phyloP scores from a whole-genome alignment of 2,113 vertebrate genomes.

The Glareola pratincola region DNA sequence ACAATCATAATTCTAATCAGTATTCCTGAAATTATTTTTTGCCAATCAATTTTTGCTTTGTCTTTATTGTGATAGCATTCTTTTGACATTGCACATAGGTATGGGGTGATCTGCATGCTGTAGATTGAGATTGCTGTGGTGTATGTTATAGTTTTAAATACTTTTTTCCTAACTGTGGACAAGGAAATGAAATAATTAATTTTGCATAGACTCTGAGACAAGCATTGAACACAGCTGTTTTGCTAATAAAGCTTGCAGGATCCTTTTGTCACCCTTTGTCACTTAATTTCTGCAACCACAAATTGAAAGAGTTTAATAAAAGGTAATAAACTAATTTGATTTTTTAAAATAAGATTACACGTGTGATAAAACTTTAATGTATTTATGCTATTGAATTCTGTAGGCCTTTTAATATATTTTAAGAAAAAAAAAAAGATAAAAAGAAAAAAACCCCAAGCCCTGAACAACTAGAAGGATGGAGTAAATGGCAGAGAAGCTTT shows the following conservation, averaged over 20 bases:
- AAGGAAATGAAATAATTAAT: conserved; percentile 2
- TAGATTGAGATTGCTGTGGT: neutral
- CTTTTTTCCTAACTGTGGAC: neutral
- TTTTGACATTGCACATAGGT: neutral
- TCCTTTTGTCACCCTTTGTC: neutral
- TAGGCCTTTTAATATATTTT: neutral
- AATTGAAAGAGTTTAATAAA: neutral
- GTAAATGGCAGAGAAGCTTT: neutral
- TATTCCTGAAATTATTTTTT: neutral
- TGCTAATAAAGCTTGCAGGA: neutral
- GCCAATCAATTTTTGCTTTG: neutral
- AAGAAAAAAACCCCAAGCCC: neutral
- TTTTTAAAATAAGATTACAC: neutral
- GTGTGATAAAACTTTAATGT: neutral
- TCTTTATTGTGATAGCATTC: neutral
- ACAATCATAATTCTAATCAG: neutral
- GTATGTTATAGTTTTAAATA: neutral
- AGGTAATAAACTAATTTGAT: neutral
- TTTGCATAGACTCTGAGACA: neutral
- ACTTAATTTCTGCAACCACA: neutral
- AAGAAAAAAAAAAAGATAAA: neutral
- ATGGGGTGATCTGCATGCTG: neutral
- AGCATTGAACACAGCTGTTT: neutral
- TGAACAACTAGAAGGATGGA: neutral
- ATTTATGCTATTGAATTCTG: neutral